Evolutionary conservation across 2,797 vertebrate species (phyloP), one percentile per base, ranked within the genome.

Genomic region (Chelon labrosus): DNA sequence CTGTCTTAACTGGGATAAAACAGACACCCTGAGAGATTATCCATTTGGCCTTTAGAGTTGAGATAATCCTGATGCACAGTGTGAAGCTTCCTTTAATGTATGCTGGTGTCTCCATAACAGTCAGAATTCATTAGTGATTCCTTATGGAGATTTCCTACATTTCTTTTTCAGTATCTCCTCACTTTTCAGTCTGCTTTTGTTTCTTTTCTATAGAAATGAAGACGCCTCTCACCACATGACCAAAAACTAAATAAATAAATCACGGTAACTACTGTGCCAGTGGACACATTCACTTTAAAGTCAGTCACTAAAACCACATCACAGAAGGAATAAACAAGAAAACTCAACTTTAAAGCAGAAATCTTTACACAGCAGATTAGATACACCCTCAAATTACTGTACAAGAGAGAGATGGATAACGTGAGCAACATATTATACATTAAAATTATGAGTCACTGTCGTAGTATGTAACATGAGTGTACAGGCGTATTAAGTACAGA

Each of bases 21-120:
- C 54, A 61, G 67, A 79, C 27, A 75, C 63, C 59, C 13, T 5
- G 11, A 42, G 52, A 61, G 82, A 85, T 88, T 76, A 85, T 82
- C 77, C 49, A 27, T 49, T 66, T 70, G 50, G 75, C 67, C 60
- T 75, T 82, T 63, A 25, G 53, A 70, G 55, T n/a, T 20, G 38
- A 83, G 63, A 78, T 76, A 66, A 83, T 86, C 77, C 69, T 35
- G 22, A 65, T 46, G 37, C 50, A 54, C 75, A 70, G 55, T 50
- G 52, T 58, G 74, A 59, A 51, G 65, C 57, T 47, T n/a, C 19
- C 75, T 79, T 70, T 53, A 54, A 79, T 42, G 58, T 46, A 44
- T 2, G 2, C 59, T 12, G 8, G 51, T 51, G 17, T 80, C 31
- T 49, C 19, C 31, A 9, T 22, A n/a, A 38, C 22, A 69, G 37